A percentile compares a stretch with the other conserved stretches of the same genome.
phyloP scores from a whole-genome alignment of 2,113 vertebrate species.

The Oncorhynchus clarkii region DNA sequence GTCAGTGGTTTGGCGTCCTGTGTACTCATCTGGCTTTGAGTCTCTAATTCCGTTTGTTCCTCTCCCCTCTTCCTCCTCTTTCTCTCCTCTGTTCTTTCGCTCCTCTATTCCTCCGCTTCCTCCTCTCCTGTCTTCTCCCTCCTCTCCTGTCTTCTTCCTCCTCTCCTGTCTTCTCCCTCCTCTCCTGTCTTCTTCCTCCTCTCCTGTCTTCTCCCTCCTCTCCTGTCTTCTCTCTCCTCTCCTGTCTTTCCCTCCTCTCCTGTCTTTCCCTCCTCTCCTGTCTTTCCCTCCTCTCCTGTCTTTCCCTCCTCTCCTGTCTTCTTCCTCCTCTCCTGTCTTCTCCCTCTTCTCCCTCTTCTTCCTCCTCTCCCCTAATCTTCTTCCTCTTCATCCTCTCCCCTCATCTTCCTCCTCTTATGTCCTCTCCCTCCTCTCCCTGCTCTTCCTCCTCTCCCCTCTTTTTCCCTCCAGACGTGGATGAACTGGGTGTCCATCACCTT shows the following conservation, averaged over 20 bases:
- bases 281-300: too few relatives aligned
- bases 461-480: slow-evolving; percentile 85
- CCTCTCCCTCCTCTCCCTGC: neutral
- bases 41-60: neutral
- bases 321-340: too few relatives aligned
- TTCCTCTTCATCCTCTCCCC: neutral
- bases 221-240: neutral
- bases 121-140: too few relatives aligned
- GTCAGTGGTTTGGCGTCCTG: too few relatives aligned
- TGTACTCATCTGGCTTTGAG: too few relatives aligned
- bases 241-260: neutral
- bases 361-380: too few relatives aligned
- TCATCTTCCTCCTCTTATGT: neutral
- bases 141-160: neutral
- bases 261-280: neutral
- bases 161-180: too few relatives aligned
- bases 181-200: neutral
- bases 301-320: too few relatives aligned
- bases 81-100: neutral
- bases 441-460: neutral
- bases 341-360: too few relatives aligned
- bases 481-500: slow-evolving; percentile 89
- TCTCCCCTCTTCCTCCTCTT: neutral
- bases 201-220: neutral
- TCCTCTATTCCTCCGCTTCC: neutral